A percentile compares a stretch with the other conserved stretches of the same genome.
Conservation (phyloP, 2,797 vertebrate species). For the Xiphorhynchus erythropygius region DNA sequence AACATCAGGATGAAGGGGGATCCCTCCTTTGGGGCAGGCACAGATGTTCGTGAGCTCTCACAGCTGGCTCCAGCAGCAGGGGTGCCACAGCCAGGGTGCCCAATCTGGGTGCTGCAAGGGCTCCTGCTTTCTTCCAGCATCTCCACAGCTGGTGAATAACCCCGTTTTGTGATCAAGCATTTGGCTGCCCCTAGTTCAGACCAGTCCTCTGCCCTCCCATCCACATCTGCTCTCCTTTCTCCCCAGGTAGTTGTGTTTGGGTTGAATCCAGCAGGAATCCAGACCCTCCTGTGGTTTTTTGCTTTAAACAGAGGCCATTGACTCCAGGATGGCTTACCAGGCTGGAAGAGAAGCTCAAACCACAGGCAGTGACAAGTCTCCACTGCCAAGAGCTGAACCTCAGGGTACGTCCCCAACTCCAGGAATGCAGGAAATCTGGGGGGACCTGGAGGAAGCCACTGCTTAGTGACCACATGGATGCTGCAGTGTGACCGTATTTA, state of each 20-base stretch:
- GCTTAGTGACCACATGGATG: not conserved
- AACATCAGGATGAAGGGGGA: not conserved
- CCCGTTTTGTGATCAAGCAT: fast-evolving
- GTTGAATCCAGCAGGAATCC: not conserved
- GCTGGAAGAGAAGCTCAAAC: not conserved
- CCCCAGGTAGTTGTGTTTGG: not conserved
- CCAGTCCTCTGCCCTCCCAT: not conserved
- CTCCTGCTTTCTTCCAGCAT: not conserved
- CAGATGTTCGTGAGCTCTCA: not conserved
- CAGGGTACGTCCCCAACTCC: not conserved
- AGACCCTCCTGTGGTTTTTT: not conserved
- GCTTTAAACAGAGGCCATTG: not conserved
- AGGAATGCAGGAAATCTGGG: not conserved
- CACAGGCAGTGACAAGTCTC: not conserved
- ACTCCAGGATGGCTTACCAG: not conserved
- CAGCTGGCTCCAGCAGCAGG: not conserved
- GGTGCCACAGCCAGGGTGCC: not conserved
- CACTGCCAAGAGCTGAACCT: not conserved
- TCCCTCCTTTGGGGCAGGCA: not conserved
- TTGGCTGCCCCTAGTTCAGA: not conserved
- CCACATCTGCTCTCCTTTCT: not conserved
- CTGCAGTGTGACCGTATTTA: not conserved
- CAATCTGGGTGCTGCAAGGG: not conserved
- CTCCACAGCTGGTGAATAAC: not conserved
- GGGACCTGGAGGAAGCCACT: not conserved